Evolutionary conservation across 2,888 invertebrate genomes (phyloP).

Genomic region (Bembecia ichneumoniformis): DNA sequence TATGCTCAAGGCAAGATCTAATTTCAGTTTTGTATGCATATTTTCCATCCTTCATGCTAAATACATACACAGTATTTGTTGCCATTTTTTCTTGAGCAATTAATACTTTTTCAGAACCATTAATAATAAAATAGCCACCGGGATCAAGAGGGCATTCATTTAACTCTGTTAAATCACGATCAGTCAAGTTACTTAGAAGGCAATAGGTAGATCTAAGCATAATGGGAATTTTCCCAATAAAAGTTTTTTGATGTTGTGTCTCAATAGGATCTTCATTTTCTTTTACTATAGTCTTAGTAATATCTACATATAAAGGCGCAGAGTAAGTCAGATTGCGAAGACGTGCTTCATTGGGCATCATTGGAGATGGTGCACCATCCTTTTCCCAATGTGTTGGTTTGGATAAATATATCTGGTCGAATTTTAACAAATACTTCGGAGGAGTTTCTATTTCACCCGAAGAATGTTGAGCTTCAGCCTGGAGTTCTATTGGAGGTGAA

Average conservation of each 20-base stretch:
- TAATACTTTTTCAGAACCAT: slow-evolving; percentile 98
- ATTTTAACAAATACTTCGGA: slow-evolving; percentile 93
- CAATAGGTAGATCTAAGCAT: slow-evolving; percentile 99
- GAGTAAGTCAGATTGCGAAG: slow-evolving; percentile 97
- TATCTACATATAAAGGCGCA: slow-evolving; percentile 98
- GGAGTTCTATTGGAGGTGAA: slow-evolving; percentile 96
- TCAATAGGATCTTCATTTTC: slow-evolving; percentile 92
- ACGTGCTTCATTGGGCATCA: slow-evolving; percentile 99
- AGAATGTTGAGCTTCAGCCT: slow-evolving; percentile 97
- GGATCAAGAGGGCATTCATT: slow-evolving; percentile 99
- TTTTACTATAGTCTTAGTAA: slow-evolving; percentile 94
- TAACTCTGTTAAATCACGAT: slow-evolving; percentile 99
- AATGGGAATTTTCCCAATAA: slow-evolving; percentile 96
- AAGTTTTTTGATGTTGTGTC: slow-evolving; percentile 82
- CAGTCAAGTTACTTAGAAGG: slow-evolving; percentile 91
- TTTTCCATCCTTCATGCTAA: slow-evolving; percentile 99
- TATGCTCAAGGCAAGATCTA: slow-evolving; percentile 79
- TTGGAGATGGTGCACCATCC: slow-evolving; percentile 98
- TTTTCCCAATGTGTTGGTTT: slow-evolving; percentile 99
- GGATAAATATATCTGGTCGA: slow-evolving; percentile 98
- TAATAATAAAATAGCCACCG: slow-evolving; percentile 99
- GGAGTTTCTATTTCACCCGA: slow-evolving; percentile 93
- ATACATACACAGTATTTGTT: slow-evolving; percentile 99
- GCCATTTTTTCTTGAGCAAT: slow-evolving; percentile 99
- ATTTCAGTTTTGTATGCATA: slow-evolving; percentile 99